phyloP scores from a whole-genome alignment of 2,113 vertebrate genomes.

The Octodon degus region DNA sequence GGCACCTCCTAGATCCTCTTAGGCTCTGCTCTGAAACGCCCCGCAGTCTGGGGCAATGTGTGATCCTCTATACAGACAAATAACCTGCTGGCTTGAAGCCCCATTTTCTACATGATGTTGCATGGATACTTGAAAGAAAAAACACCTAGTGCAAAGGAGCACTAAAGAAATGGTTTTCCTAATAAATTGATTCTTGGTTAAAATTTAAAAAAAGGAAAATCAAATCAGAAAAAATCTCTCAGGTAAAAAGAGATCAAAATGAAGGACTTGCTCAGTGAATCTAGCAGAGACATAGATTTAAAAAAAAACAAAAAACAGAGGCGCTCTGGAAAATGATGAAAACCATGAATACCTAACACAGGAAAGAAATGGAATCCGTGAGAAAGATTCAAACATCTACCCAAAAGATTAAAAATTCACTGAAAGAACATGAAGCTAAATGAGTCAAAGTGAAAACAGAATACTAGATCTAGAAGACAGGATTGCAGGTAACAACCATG shows the following conservation, averaged over 20 bases:
- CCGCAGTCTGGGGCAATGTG: not conserved
- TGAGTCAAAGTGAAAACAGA: not conserved
- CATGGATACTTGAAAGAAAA: not conserved
- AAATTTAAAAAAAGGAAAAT: not conserved
- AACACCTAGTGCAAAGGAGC: not conserved
- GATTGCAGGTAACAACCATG: not conserved
- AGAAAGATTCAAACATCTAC: not conserved
- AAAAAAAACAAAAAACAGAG: not conserved
- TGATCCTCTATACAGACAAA: not conserved
- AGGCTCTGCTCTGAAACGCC: not conserved
- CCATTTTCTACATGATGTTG: constrained; percentile 51
- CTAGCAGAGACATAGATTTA: not conserved
- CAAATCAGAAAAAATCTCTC: not conserved
- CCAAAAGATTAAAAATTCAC: not conserved
- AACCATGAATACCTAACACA: not conserved
- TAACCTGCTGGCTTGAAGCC: not conserved
- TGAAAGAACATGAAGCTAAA: not conserved
- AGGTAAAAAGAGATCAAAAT: not conserved
- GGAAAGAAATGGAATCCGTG: not conserved
- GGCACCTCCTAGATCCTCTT: not conserved
- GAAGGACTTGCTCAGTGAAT: not conserved
- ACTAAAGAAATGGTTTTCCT: not conserved
- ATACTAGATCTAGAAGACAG: not conserved
- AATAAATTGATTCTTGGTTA: constrained; percentile 43
- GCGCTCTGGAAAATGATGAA: not conserved